A percentile compares a stretch with the other conserved stretches of the same genome.
phyloP scores from a whole-genome alignment of 2,888 invertebrate genomes.

The Andrena camellia region DNA sequence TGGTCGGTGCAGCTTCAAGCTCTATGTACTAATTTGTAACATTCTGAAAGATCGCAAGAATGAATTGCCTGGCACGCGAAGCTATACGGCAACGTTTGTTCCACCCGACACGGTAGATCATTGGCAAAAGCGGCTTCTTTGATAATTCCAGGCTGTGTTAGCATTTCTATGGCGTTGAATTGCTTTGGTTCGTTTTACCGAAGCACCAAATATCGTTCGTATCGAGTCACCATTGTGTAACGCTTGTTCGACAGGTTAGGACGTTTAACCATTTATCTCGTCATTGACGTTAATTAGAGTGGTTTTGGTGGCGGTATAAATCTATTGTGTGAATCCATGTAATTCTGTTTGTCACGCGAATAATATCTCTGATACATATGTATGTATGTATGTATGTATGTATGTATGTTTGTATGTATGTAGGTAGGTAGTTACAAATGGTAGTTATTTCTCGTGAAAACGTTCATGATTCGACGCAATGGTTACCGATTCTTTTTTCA shows the following conservation, averaged over 20 bases:
- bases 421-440: not conserved
- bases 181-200: constrained; percentile 53
- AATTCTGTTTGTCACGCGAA: constrained; percentile 55
- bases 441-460: no score
- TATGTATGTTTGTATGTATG: not conserved
- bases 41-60: constrained; percentile 41
- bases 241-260: constrained; percentile 61
- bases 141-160: constrained; percentile 70
- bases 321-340: constrained; percentile 28
- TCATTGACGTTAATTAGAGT: constrained; percentile 69
- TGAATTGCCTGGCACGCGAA: constrained; percentile 67
- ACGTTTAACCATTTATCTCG: constrained; percentile 72
- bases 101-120: constrained; percentile 63
- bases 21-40: constrained; percentile 44
- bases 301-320: constrained; percentile 36
- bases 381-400: not conserved
- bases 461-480: no score
- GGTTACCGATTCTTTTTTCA: no score
- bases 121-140: constrained; percentile 70
- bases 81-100: constrained; percentile 47
- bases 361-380: not conserved
- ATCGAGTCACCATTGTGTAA: constrained; percentile 65
- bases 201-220: constrained; percentile 59
- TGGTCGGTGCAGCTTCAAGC: not conserved
- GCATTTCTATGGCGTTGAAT: constrained; percentile 74